Evolutionary conservation across 2,113 vertebrate species (phyloP).

Genomic region (Oryzias celebensis): DNA sequence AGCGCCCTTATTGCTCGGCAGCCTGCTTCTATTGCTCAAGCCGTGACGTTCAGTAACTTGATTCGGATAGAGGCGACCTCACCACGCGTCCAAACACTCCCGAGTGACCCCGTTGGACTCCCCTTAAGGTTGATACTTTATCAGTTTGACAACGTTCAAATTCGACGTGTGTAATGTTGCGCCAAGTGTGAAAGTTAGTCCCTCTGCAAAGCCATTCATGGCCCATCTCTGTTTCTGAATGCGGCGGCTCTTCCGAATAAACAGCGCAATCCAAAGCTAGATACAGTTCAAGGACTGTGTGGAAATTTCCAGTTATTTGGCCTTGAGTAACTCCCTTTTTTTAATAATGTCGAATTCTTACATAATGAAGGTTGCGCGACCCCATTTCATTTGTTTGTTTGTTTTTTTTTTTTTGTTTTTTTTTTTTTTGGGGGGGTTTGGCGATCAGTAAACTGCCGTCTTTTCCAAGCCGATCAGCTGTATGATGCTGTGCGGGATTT

Average conservation of each 20-base stretch:
- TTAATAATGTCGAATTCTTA: constrained; percentile 41
- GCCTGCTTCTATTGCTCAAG: constrained; percentile 69
- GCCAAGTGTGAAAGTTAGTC: constrained; percentile 73
- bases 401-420: too few species aligned
- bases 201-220: constrained; percentile 58
- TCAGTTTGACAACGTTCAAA: not conserved
- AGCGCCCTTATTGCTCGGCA: constrained; percentile 74
- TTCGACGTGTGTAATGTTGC: constrained; percentile 19
- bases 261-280: constrained; percentile 22
- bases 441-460: constrained; percentile 6
- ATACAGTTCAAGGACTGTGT: constrained; percentile 26
- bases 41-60: constrained; percentile 80
- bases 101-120: constrained; percentile 3
- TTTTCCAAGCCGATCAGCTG: not conserved
- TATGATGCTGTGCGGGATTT: not conserved
- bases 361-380: constrained; percentile 60
- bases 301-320: constrained; percentile 21
- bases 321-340: constrained; percentile 27
- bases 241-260: constrained; percentile 40
- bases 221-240: constrained; percentile 54
- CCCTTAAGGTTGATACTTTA: constrained; percentile 8
- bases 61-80: constrained; percentile 71
- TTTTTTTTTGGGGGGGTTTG: too few species aligned
- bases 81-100: constrained; percentile 60
- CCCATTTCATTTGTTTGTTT: constrained; percentile 24